Evolutionary conservation across 2,797 vertebrate species (phyloP).

Genomic region (Delichon dasypus): DNA sequence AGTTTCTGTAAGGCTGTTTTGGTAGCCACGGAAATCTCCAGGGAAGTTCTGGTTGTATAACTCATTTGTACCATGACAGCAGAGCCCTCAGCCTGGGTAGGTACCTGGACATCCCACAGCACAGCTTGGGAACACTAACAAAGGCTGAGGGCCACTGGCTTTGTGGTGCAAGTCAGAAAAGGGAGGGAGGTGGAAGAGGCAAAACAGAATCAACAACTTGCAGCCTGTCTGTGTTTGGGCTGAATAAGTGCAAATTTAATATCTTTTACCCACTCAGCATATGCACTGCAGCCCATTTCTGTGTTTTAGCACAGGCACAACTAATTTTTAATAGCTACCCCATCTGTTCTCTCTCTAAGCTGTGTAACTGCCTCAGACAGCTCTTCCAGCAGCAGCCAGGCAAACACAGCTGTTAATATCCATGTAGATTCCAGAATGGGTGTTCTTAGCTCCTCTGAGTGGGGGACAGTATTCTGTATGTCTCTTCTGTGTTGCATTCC

Average conservation of each 20-base stretch:
- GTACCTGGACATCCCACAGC: background rate
- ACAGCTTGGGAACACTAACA: background rate
- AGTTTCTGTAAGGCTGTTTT: background rate
- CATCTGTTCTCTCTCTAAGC: background rate
- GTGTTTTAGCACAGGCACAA: slow-evolving; percentile 22
- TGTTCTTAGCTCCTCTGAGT: background rate
- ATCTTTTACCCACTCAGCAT: slow-evolving; percentile 15
- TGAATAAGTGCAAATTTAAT: slow-evolving; percentile 22
- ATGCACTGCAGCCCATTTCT: background rate
- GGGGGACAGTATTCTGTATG: background rate
- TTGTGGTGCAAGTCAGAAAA: background rate
- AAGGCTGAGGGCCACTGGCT: background rate
- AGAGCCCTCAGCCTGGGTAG: background rate
- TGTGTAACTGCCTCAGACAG: background rate
- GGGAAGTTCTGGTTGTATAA: background rate
- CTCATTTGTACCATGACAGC: background rate
- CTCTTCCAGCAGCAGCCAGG: background rate
- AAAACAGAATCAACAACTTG: background rate
- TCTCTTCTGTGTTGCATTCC: background rate
- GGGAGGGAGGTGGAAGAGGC: background rate
- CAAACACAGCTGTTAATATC: background rate
- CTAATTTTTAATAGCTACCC: slow-evolving; percentile 8
- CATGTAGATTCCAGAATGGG: background rate
- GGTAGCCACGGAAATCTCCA: background rate
- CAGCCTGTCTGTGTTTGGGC: slow-evolving; percentile 3